These are phyloP conservation scores for Chaenocephalus aceratus DNA, from an alignment of 2,113 vertebrate species.

Conservation along the genomic window DNA sequence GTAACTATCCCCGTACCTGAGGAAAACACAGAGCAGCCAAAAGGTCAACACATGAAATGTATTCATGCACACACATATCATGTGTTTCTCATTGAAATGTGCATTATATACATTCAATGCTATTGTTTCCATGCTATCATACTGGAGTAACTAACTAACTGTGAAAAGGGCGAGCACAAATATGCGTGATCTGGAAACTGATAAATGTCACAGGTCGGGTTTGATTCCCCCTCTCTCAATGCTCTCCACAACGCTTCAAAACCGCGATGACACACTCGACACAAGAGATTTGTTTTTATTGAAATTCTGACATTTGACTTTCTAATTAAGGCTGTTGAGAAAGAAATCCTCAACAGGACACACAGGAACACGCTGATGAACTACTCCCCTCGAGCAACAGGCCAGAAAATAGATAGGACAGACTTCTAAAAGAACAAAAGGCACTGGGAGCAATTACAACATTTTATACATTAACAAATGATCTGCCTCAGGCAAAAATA, in stretches of 20 bases:
- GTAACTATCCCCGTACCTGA: constrained; percentile 96
- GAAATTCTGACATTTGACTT: constrained; percentile 48
- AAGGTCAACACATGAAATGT: not conserved
- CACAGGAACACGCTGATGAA: constrained; percentile 21
- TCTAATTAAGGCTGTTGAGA: constrained; percentile 1
- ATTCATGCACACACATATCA: not conserved
- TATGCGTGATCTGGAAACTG: not conserved
- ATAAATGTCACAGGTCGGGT: not conserved
- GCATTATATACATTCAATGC: not conserved
- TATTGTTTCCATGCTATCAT: not conserved
- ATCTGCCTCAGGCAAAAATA: constrained; percentile 11
- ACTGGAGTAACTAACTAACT: not conserved
- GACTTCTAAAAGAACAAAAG: constrained; percentile 11
- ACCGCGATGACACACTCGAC: constrained; percentile 1
- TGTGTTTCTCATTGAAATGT: not conserved
- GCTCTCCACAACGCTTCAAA: constrained; percentile 20
- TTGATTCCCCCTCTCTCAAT: constrained; percentile 12
- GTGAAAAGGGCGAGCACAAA: not conserved
- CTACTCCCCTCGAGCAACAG: constrained; percentile 9
- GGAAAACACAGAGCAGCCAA: not conserved
- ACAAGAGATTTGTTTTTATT: constrained; percentile 9
- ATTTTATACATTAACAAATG: constrained; percentile 20
- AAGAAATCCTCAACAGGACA: constrained; percentile 20
- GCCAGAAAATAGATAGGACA: constrained; percentile 12
- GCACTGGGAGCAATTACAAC: not conserved